Evolutionary conservation across 2,797 vertebrate species (phyloP), one percentile per base, ranked within the genome.

Genomic region (Crenichthys baileyi): DNA sequence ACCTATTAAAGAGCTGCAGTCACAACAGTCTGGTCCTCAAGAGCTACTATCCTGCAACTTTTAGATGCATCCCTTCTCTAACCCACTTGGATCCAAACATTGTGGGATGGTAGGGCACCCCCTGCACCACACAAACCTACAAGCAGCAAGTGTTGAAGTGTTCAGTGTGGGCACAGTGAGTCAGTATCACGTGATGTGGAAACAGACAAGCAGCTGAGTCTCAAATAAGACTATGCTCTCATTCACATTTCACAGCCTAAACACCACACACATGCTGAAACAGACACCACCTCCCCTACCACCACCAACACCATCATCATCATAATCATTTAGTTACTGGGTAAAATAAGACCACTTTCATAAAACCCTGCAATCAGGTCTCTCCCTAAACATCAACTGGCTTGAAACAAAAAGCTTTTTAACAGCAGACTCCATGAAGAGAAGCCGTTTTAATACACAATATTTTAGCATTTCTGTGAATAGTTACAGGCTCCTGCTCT

Each of bases 151-250:
- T 36, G 65, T 41, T 68, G 24, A 12, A 68, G 41, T 56, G 22
- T 48, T 0, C 15, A 63, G 70, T 60, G 20, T 36, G 78, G 81
- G 63, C 76, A 79, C 55, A 22, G 51, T 87, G 86, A 89, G 22
- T 89, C 86, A 89, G 79, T 80, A 80, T n/a, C 73, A 73, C 78
- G 58, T 73, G 82, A 79, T 55, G 65, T 79, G 85, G 87, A 86
- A 87, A 83, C 68, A 44, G 73, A 78, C 81, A 13, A 85, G 36
- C 87, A 90, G 81, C 84, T 87, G 85, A 87, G 68, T 82, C 75
- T 83, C 61, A 80, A 86, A 86, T 39, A 46, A 1, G 71, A 26
- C 72, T 26, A 77, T 91, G 88, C 90, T 71, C 81, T 90, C 90
- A 91, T 76, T 48, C 48, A 20, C 63, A 76, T 29, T 16, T 77